These are phyloP conservation scores for Daboia siamensis DNA, from an alignment of 2,113 vertebrate genomes.

Conservation along the genomic window DNA sequence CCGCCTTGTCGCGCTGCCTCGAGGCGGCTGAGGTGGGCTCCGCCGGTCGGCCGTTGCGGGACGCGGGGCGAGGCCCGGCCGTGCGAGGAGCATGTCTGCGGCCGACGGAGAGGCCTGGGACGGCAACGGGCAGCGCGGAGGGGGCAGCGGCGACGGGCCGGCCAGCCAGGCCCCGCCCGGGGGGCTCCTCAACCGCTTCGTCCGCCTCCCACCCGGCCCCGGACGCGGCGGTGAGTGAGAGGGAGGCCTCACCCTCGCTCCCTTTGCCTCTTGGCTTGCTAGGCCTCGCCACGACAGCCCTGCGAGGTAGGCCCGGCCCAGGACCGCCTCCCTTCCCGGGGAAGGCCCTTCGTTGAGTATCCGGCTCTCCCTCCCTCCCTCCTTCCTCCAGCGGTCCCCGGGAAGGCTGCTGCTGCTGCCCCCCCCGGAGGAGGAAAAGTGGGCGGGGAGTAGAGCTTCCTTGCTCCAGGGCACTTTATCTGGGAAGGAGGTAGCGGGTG, in stretches of 20 bases:
- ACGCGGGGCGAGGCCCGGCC: not conserved
- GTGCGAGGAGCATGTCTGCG: conserved; percentile 63
- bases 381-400: not conserved
- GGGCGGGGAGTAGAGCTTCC: not conserved
- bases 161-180: conserved; percentile 46
- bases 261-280: not conserved
- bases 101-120: conserved; percentile 61
- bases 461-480: not conserved
- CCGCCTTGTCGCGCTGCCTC: not conserved
- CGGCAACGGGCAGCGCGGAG: conserved; percentile 62
- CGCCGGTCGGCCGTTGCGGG: not conserved
- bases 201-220: conserved; percentile 79
- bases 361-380: not conserved
- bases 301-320: not conserved
- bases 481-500: not conserved
- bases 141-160: conserved; percentile 55
- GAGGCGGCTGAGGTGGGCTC: conserved; percentile 33
- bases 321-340: too few relatives aligned
- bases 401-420: not conserved
- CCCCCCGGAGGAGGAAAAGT: too few relatives aligned
- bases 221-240: conserved; percentile 82
- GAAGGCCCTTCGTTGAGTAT: not conserved
- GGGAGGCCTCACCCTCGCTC: not conserved
- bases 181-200: conserved; percentile 76
- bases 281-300: not conserved